A percentile compares a stretch with the other conserved stretches of the same genome.
phyloP scores from a whole-genome alignment of 2,888 invertebrate genomes.

The Caenorhabditis becei region DNA sequence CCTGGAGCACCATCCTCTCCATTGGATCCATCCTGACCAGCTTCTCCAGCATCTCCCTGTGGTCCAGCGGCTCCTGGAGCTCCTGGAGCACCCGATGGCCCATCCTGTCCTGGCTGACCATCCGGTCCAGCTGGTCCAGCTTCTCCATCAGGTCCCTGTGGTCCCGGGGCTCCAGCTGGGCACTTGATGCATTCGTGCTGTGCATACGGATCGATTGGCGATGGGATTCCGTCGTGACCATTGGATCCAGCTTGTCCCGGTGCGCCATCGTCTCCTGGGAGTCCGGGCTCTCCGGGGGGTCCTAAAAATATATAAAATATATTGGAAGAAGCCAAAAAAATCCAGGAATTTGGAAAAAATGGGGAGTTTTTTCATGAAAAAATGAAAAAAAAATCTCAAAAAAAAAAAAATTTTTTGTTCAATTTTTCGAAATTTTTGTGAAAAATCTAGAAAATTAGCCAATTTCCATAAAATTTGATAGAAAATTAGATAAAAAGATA shows the following conservation, averaged over 20 bases:
- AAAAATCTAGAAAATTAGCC: not conserved
- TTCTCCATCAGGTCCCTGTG: slow-evolving; percentile 46
- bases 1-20: slow-evolving; percentile 58
- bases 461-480: no score
- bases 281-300: slow-evolving; percentile 53
- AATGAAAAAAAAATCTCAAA: not conserved
- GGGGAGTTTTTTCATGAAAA: no score
- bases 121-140: slow-evolving; percentile 60
- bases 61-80: slow-evolving; percentile 64
- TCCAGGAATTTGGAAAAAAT: not conserved
- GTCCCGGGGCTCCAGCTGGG: slow-evolving; percentile 49
- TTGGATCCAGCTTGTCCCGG: slow-evolving; percentile 54
- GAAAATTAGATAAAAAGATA: no score
- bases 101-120: slow-evolving; percentile 53
- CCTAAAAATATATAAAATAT: no score
- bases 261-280: slow-evolving; percentile 50
- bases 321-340: no score
- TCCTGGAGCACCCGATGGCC: slow-evolving; percentile 48
- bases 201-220: slow-evolving; percentile 54
- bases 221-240: slow-evolving; percentile 58
- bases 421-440: not conserved
- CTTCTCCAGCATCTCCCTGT: slow-evolving; percentile 45
- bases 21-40: slow-evolving; percentile 61
- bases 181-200: slow-evolving; percentile 55
- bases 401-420: not conserved